Base-by-base conservation (phyloP, 2,888 invertebrate genomes). In the Hemithea aestivaria region DNA sequence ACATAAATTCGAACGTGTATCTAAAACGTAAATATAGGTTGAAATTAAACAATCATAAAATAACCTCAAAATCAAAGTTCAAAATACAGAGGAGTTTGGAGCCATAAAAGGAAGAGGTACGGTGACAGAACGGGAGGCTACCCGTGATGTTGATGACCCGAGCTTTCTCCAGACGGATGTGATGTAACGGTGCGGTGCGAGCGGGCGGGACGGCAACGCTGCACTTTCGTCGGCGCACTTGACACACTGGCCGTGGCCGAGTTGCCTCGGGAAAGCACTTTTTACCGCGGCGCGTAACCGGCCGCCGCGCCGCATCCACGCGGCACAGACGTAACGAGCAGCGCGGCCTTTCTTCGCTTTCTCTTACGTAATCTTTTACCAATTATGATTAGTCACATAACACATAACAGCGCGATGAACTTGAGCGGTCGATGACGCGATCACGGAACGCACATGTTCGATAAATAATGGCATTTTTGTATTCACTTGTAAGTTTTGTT, bases 181-280 rank as follows among this genome's bases (percentile, higher is more conserved):
- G 79, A 83, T 80, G 82, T 84, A 82, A 84, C 67, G 67, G 70
- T 56, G 67, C 58, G 65, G 56, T 10, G 58, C 52, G 56, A 62
- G 53, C 39, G 61, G 51, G 70, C 72, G 71, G 66, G 66, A 58
- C 71, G 73, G 75, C 81, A 78, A 75, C 82, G 75, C 72, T 74
- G 82, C 76, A 83, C 85, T 84, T 84, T 85, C 84, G 71, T 76
- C 77, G 76, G 57, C 75, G 85, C 83, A 80, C 88, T 87, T 87
- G 87, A 88, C 88, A 87, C 78, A 84, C 72, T 87, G 87, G 75
- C 87, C 87, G 70, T 87, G 87, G 85, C 87, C 87, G 82, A 81
- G 69, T 81, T 82, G 73, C 77, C 75, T 66, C 82, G 80, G 76
- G 83, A 84, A 84, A 85, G 82, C 80, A 81, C 83, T 83, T 82